Conservation (phyloP, 2,113 vertebrate species). For the Sterna hirundo region DNA sequence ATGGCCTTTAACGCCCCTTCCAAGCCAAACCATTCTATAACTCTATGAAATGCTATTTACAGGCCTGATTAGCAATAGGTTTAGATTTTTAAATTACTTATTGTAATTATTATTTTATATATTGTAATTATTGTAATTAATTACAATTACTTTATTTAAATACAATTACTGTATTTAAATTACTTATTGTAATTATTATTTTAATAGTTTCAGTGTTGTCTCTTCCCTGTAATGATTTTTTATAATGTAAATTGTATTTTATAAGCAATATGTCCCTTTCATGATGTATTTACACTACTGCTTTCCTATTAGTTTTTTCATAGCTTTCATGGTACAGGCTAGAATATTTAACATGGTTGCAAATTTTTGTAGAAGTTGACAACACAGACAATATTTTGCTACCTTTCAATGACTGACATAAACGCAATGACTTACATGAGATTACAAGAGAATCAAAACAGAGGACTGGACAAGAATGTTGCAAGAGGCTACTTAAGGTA, state of each 20-base stretch:
- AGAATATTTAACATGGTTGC: neutral
- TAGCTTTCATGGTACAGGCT: neutral
- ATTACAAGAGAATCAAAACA: neutral
- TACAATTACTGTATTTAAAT: neutral
- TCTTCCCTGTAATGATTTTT: neutral
- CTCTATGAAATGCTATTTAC: neutral
- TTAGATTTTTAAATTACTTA: neutral
- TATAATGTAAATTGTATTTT: conserved; percentile 2
- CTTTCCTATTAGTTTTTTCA: conserved; percentile 23
- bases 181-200: neutral
- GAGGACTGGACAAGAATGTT: neutral
- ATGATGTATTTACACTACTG: neutral
- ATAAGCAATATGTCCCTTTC: neutral
- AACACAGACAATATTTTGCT: neutral
- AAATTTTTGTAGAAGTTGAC: neutral
- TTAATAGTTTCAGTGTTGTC: neutral
- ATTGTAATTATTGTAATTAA: no score
- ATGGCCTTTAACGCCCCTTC: no score
- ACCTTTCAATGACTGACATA: neutral
- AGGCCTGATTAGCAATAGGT: neutral
- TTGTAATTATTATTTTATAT: neutral
- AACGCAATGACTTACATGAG: neutral
- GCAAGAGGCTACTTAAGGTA: neutral
- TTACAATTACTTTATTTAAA: no score
- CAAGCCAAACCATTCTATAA: no score